These are phyloP conservation scores for Paramormyrops kingsleyae DNA, from an alignment of 2,113 vertebrate genomes.

Conservation along the genomic window DNA sequence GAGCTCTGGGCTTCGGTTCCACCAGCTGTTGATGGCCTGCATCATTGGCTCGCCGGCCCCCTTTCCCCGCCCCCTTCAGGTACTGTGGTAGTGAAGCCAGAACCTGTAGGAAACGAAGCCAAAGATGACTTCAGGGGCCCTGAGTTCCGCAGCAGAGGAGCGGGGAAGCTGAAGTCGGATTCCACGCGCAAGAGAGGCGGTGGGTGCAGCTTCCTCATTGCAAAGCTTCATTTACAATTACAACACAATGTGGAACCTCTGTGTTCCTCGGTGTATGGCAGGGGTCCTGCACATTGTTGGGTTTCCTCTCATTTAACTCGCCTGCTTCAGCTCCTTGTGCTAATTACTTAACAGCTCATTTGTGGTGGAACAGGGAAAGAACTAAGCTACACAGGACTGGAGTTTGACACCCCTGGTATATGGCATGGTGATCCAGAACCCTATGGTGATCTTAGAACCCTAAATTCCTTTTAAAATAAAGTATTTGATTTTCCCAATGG, in stretches of 20 bases:
- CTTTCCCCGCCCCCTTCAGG: conserved; percentile 50
- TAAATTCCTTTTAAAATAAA: background rate
- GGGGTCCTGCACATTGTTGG: too few species aligned
- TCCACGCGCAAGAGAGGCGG: conserved; percentile 79
- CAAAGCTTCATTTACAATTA: background rate
- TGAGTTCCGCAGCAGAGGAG: conserved; percentile 87
- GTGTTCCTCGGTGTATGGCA: background rate
- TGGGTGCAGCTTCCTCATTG: conserved; percentile 40
- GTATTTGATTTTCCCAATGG: background rate
- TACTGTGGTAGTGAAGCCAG: conserved; percentile 88
- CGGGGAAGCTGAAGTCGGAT: conserved; percentile 85
- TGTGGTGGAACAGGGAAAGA: too few species aligned
- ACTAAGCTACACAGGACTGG: too few species aligned
- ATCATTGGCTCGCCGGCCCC: background rate
- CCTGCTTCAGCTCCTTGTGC: too few species aligned
- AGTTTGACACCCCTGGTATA: background rate
- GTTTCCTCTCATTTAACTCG: too few species aligned
- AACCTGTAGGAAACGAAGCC: conserved; percentile 86
- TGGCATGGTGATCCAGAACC: background rate
- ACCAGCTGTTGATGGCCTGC: background rate
- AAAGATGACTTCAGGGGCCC: conserved; percentile 88
- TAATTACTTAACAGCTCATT: too few species aligned
- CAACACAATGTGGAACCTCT: background rate
- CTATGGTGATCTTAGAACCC: background rate
- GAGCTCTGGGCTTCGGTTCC: background rate